Conservation (phyloP, 2,888 invertebrate genomes). For the Parnassius orleans region DNA sequence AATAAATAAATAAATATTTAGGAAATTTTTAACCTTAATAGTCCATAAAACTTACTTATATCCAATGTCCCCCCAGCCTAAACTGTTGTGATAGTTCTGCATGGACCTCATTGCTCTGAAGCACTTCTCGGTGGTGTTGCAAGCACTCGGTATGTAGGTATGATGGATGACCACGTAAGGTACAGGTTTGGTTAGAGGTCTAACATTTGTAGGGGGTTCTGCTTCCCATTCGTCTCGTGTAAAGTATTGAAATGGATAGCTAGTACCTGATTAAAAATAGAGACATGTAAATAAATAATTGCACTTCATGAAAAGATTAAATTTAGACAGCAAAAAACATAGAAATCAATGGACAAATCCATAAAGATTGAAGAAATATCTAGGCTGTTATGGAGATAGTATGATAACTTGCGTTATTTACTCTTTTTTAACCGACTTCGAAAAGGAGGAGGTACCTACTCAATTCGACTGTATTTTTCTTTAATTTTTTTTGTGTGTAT, state of each 20-base stretch:
- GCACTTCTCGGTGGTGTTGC: conserved; percentile 77
- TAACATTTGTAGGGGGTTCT: conserved; percentile 59
- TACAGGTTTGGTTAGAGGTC: conserved; percentile 78
- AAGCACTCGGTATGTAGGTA: conserved; percentile 83
- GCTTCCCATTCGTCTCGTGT: conserved; percentile 83
- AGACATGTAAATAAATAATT: not conserved
- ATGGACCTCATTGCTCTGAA: conserved; percentile 82
- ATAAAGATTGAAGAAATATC: no score
- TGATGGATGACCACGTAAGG: conserved; percentile 87
- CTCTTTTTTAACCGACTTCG: no score
- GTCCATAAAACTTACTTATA: conserved; percentile 62
- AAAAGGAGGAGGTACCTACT: no score
- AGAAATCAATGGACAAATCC: no score
- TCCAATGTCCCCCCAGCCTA: conserved; percentile 86
- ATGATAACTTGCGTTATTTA: no score
- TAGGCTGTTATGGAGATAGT: no score
- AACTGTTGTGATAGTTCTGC: conserved; percentile 83
- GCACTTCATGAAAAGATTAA: no score
- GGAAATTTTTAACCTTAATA: not conserved
- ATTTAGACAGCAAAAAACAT: no score
- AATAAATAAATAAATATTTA: no score
- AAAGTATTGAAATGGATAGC: conserved; percentile 39
- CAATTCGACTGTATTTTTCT: no score
- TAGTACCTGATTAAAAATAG: conserved; percentile 4
- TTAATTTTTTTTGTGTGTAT: no score